These are phyloP conservation scores for Oreochromis mossambicus DNA, from an alignment of 2,797 vertebrate genomes.

Conservation along the genomic window DNA sequence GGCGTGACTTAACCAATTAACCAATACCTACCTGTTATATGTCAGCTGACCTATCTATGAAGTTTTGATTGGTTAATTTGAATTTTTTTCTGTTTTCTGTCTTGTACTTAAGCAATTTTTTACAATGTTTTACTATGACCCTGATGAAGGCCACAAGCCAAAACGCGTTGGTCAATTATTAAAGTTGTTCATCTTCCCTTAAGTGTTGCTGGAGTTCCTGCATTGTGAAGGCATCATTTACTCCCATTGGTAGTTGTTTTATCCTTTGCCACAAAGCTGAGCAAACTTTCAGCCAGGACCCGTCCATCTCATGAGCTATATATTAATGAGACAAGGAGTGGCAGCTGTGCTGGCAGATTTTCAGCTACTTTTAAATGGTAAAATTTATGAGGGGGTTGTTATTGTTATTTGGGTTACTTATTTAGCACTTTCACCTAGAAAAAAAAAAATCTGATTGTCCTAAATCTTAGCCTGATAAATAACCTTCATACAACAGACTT, in stretches of 20 bases:
- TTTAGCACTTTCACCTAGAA: neutral
- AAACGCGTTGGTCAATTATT: no score
- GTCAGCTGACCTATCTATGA: no score
- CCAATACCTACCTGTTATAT: no score
- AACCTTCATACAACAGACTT: neutral
- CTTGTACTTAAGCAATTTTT: no score
- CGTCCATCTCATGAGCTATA: neutral
- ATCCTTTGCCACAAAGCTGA: neutral
- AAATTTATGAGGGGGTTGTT: neutral
- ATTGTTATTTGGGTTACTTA: neutral
- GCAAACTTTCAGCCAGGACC: neutral
- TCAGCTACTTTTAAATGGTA: neutral
- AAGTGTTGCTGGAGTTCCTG: no score
- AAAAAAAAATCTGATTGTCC: neutral
- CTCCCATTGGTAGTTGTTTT: neutral
- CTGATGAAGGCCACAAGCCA: no score
- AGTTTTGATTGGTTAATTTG: no score
- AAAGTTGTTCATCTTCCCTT: no score
- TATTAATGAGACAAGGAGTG: neutral
- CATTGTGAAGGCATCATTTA: no score
- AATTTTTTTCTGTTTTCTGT: no score
- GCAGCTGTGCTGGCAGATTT: neutral
- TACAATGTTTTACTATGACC: no score
- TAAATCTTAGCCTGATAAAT: neutral
- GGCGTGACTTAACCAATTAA: no score